Evolutionary conservation across 2,888 invertebrate species (phyloP).

Genomic region (Hybos culiciformis): DNA sequence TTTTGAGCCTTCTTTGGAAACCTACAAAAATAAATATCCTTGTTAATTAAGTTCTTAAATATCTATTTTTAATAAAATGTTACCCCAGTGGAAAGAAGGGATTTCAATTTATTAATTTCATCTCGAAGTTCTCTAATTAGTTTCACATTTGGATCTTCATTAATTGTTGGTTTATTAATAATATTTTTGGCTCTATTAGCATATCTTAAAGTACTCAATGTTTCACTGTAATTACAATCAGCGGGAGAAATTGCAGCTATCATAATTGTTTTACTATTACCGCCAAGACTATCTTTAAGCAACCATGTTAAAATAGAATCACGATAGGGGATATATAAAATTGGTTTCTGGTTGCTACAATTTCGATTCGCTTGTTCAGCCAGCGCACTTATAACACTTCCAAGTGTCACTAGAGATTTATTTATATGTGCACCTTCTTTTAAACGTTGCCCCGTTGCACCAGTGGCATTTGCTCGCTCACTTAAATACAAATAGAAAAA

Average conservation of each 20-base stretch:
- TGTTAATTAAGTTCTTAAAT: not conserved
- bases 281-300: conserved; percentile 75
- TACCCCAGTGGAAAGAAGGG: conserved; percentile 55
- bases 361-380: conserved; percentile 46
- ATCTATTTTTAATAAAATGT: conserved; percentile 33
- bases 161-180: conserved; percentile 80
- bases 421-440: conserved; percentile 87
- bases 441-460: conserved; percentile 78
- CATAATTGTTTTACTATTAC: conserved; percentile 86
- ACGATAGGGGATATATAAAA: conserved; percentile 70
- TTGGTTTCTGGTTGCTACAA: conserved; percentile 35
- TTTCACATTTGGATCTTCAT: conserved; percentile 80
- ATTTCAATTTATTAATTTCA: conserved; percentile 69
- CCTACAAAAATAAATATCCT: conserved; percentile 24
- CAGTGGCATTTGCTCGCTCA: conserved; percentile 77
- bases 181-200: conserved; percentile 85
- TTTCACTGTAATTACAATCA: conserved; percentile 79
- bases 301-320: conserved; percentile 83
- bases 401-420: conserved; percentile 76
- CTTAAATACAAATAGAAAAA: too few relatives aligned
- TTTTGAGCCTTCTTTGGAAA: conserved; percentile 44
- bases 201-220: conserved; percentile 71
- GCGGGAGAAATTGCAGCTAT: conserved; percentile 71
- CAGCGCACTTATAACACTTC: conserved; percentile 74
- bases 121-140: conserved; percentile 71